A percentile compares a stretch with the other conserved stretches of the same genome.
These are phyloP conservation scores for Poecilia wingei DNA, from an alignment of 2,797 vertebrate genomes.

Conservation along the genomic window DNA sequence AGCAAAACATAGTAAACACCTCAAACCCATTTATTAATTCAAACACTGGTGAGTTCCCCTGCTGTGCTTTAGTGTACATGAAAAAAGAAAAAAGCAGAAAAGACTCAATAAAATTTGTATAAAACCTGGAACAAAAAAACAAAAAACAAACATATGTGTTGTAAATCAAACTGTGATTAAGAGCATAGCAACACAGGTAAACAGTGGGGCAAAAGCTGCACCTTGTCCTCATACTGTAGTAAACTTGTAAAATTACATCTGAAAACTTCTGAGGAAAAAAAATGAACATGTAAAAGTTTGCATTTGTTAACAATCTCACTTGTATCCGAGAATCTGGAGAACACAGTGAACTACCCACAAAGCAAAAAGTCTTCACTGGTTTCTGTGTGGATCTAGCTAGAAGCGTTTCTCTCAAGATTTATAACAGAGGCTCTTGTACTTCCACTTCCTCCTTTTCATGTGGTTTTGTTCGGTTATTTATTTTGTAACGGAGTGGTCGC, in stretches of 20 bases:
- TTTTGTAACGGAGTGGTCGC: background rate
- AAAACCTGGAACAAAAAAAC: background rate
- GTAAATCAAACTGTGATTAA: background rate
- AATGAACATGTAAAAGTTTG: background rate
- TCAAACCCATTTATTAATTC: background rate
- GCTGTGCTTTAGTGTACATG: background rate
- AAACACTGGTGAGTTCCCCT: background rate
- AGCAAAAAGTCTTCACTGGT: background rate
- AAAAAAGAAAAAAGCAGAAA: background rate
- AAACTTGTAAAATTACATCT: background rate
- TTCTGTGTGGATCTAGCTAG: background rate
- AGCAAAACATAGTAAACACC: background rate
- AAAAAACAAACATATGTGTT: background rate
- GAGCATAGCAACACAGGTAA: background rate
- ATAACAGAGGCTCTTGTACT: background rate
- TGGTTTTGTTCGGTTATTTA: background rate
- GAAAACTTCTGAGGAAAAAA: background rate
- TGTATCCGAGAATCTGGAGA: background rate
- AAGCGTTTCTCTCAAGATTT: background rate
- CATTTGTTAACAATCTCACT: background rate
- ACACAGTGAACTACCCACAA: background rate
- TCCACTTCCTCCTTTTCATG: background rate
- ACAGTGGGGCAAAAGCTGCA: background rate
- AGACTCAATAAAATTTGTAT: background rate
- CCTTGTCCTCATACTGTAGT: background rate